Base-by-base conservation (phyloP, 2,113 vertebrate species). In the Apteryx owenii region DNA sequence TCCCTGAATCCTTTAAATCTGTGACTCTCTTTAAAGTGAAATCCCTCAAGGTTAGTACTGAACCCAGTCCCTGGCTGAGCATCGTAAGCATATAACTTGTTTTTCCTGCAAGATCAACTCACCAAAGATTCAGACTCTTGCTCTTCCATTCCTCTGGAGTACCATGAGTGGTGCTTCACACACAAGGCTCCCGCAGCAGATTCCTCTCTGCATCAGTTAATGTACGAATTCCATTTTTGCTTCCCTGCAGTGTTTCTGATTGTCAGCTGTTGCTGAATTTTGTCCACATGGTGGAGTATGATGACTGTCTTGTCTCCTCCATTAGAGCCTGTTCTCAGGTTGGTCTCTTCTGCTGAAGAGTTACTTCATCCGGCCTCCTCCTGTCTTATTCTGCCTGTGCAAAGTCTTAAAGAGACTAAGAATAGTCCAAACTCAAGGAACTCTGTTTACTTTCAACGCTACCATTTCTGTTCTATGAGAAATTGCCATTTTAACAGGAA, bases 21-120 rank as follows among this genome's bases (percentile, higher is more conserved):
- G 29, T 0, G 1, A 21, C 20, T 58, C 50, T 64, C 4, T 1
- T 70, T 80, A 17, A 65, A 58, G 54, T 75, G 18, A 76, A 84
- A 60, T 65, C 69, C 58, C 38, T 71, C 64, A 4, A 2, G 0
- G 42, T 28, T 42, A 33, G 54, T 31, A 23, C 23, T 15, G 50
- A 16, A 28, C 42, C 42, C 1, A 0, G 12, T 72, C 73, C 42
- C 62, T 66, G 25, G 38, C n/a, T 65, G 10, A 53, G 31, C n/a
- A 13, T 28, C 8, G 2, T 42, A 7, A 65, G 10, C 5, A 3
- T 3, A 12, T 5, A 25, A 33, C 5, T 36, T 33, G 10, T 2
- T 13, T 56, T 51, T 46, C 40, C 42, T 53, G 62, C 31, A 23
- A 12, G n/a, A 5, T 65, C 38, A 25, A 46, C 25, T 25, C 58